Evolutionary conservation across 2,113 vertebrate genomes (phyloP).

Genomic region (Corydoras maculifer): DNA sequence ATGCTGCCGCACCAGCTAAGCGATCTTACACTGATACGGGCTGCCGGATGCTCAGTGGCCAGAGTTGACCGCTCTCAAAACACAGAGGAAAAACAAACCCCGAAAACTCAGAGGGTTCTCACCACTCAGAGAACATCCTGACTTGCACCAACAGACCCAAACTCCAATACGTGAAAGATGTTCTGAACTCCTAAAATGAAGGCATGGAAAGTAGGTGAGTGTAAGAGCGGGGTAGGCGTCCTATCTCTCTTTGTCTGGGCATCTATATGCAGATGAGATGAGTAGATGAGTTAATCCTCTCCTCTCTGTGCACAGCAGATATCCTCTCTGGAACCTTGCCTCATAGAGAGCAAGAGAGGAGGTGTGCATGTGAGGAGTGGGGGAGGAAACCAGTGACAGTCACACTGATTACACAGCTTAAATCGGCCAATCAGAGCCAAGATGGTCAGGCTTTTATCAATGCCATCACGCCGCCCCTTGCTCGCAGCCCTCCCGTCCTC

Average conservation of each 20-base stretch:
- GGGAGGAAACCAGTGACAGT: constrained; percentile 61
- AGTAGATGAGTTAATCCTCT: constrained; percentile 68
- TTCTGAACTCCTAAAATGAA: constrained; percentile 43
- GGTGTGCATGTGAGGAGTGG: constrained; percentile 59
- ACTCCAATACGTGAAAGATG: constrained; percentile 2
- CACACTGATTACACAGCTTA: constrained; percentile 69
- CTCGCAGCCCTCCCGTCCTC: constrained; percentile 28
- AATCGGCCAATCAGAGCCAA: constrained; percentile 73
- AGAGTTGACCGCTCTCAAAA: not conserved
- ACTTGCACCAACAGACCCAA: constrained; percentile 41
- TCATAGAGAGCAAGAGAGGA: constrained; percentile 60
- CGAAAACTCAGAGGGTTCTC: constrained; percentile 44
- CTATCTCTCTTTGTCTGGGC: constrained; percentile 43
- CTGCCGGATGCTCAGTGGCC: constrained; percentile 1
- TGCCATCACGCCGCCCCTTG: constrained; percentile 56
- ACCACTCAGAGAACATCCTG: constrained; percentile 39
- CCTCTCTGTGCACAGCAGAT: constrained; percentile 68
- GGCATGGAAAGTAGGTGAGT: constrained; percentile 48
- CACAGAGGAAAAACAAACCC: constrained; percentile 16
- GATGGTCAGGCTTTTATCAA: constrained; percentile 59
- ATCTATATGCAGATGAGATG: constrained; percentile 68
- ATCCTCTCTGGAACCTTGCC: constrained; percentile 75
- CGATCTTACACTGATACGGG: constrained; percentile 24
- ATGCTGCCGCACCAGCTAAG: constrained; percentile 59
- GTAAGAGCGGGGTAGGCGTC: constrained; percentile 30